Evolutionary conservation across 2,113 vertebrate species (phyloP).

Genomic region (Origma solitaria): DNA sequence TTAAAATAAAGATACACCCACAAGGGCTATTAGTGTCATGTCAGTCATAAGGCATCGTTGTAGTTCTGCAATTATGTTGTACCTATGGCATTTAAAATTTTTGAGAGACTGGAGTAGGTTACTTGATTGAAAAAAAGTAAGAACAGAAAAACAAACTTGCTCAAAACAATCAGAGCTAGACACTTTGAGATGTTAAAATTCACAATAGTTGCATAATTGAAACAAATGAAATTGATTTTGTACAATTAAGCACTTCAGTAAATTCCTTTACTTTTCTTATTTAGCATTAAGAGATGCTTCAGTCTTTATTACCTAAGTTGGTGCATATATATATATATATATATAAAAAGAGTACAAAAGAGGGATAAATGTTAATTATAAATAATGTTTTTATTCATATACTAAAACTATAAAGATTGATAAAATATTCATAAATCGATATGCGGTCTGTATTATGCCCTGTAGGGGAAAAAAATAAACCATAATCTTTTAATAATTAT

Average conservation of each 20-base stretch:
- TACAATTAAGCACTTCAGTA: background rate
- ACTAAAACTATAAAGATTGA: background rate
- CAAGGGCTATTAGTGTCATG: background rate
- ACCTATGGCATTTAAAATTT: background rate
- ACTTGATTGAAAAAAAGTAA: background rate
- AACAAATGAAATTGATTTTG: background rate
- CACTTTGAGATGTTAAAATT: background rate
- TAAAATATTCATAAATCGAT: background rate
- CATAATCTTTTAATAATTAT: background rate
- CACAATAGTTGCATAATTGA: background rate
- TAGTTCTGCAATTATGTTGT: background rate
- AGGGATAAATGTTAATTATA: background rate
- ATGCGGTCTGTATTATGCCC: background rate
- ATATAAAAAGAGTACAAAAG: background rate
- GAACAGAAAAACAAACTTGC: fast-evolving
- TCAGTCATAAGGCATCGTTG: background rate
- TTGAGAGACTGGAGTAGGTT: background rate
- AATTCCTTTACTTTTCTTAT: background rate
- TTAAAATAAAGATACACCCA: background rate
- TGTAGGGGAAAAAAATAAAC: background rate
- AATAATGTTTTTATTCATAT: background rate
- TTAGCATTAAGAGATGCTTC: background rate
- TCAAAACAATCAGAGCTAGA: background rate
- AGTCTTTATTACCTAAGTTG: background rate
- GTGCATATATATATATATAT: background rate